Base-by-base conservation (phyloP, 2,113 vertebrate genomes). In the Zapornia atra region DNA sequence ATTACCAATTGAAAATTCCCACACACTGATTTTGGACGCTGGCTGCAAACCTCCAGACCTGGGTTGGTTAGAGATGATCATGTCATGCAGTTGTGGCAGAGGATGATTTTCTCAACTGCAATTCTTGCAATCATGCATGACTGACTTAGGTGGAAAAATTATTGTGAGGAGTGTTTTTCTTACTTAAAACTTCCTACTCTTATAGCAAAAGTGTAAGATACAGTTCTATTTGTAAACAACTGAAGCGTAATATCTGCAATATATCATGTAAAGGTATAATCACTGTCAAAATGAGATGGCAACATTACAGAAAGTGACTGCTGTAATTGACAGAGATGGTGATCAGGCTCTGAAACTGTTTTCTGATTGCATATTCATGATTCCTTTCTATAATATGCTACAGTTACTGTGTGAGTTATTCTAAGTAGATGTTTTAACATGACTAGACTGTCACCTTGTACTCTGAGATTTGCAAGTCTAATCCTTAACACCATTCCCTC, bases 281-380 rank as follows among this genome's bases (percentile, higher is more conserved):
- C 97, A 98, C 96, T 98, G 96, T 98, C 98, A 98, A 97, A 97
- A 95, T 95, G 96, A 97, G 96, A 96, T 90, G 88, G 79, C 65
- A 83, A 70, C 95, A 95, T 97, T 97, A 96, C 57, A 96, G 95
- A 95, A 97, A 96, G 86, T 95, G 96, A 95, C 95, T 96, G 81
- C 78, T 95, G 26, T 97, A 98, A 98, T 97, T 98, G 98, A 98
- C 96, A 97, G 97, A 95, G 88, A 95, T 96, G 96, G 96, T 92
- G 96, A 97, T 98, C 97, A 97, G 90, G 26, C 90, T 96, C 68
- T 91, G 79, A 96, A 97, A 97, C 94, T 86, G 95, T 97, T 97
- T 98, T 97, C 97, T 96, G 81, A 97, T 98, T 98, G 97, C 97
- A 98, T 98, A 98, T 98, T 98, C 98, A 98, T 98, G 95, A 98